Conservation (phyloP, 2,113 vertebrate species). For the Halcyon malimbica region DNA sequence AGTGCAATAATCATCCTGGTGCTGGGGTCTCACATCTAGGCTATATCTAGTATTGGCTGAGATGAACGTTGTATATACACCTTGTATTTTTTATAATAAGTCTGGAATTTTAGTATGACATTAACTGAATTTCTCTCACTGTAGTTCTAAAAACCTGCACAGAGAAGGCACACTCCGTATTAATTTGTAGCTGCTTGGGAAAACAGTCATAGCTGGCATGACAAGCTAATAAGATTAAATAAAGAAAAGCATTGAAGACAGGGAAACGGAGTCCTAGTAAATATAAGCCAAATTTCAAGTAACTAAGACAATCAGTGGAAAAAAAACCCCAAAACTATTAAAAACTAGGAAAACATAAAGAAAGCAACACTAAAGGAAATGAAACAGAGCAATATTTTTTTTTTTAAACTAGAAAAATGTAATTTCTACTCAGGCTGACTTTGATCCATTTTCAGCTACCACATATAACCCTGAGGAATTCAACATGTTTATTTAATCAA, state of each 20-base stretch:
- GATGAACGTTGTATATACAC: background rate
- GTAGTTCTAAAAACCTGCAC: background rate
- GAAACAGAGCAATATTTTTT: background rate
- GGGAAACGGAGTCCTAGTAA: background rate
- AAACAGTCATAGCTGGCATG: background rate
- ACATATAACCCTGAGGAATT: background rate
- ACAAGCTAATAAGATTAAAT: background rate
- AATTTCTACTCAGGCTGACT: background rate
- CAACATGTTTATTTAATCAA: background rate
- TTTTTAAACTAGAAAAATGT: background rate
- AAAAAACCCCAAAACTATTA: too few relatives aligned
- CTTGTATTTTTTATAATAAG: background rate
- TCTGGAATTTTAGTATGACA: background rate
- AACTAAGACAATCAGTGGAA: background rate
- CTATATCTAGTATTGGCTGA: background rate
- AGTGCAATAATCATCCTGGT: background rate
- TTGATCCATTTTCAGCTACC: background rate
- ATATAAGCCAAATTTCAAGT: background rate
- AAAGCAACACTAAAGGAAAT: background rate
- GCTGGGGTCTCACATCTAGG: background rate
- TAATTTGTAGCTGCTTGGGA: background rate
- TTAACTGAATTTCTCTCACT: background rate
- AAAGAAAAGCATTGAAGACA: background rate
- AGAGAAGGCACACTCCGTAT: background rate
- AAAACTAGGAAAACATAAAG: background rate